A percentile compares a stretch with the other conserved stretches of the same genome.
Evolutionary conservation across 2,888 invertebrate species (phyloP).

Genomic region (Actias luna): DNA sequence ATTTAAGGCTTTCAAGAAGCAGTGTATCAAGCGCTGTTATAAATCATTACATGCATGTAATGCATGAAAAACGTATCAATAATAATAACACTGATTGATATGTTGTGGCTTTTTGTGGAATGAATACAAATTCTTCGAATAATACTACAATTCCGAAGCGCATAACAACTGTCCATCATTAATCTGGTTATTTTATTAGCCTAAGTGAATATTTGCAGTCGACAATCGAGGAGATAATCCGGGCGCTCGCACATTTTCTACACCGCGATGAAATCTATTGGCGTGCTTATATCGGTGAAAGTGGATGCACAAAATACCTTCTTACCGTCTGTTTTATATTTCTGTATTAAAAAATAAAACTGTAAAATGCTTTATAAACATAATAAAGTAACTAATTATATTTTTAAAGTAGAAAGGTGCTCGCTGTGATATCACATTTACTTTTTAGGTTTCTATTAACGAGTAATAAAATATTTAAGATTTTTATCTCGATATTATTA

Average conservation of each 20-base stretch:
- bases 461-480: no score
- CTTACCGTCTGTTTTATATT: conserved; percentile 40
- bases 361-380: conserved; percentile 23
- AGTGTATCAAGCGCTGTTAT: no score
- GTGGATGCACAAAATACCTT: conserved; percentile 68
- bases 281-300: conserved; percentile 72
- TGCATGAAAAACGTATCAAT: background rate
- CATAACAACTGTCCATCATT: conserved; percentile 13
- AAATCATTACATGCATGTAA: background rate
- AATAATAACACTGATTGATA: background rate
- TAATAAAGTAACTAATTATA: background rate
- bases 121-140: background rate
- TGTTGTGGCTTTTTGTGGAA: background rate
- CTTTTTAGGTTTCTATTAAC: background rate
- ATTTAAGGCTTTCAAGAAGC: no score
- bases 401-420: background rate
- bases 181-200: conserved; percentile 17
- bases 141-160: background rate
- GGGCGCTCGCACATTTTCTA: conserved; percentile 50
- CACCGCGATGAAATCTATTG: conserved; percentile 55
- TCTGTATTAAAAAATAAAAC: conserved; percentile 44
- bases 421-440: background rate
- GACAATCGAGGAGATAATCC: conserved; percentile 40
- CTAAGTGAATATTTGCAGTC: conserved; percentile 28
- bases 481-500: no score